A percentile compares a stretch with the other conserved stretches of the same genome.
phyloP scores from a whole-genome alignment of 2,888 invertebrate species.

The Diaprepes abbreviatus region DNA sequence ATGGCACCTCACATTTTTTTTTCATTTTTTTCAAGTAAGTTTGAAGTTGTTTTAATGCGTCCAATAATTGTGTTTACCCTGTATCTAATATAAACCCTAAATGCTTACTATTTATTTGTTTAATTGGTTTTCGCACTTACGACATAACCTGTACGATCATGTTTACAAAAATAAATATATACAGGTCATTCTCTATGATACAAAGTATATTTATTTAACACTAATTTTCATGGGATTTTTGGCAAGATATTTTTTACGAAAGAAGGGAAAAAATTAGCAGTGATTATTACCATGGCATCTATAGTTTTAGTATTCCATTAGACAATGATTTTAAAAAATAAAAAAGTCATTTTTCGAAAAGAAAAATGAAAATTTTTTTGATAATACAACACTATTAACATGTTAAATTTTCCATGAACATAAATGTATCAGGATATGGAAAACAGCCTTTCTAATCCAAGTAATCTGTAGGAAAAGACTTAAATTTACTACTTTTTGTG shows the following conservation, averaged over 20 bases:
- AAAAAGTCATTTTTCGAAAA: too few species aligned
- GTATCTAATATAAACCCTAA: conserved; percentile 5
- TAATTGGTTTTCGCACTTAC: not conserved
- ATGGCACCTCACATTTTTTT: conserved; percentile 5
- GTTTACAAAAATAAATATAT: conserved; percentile 39
- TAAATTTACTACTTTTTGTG: too few species aligned
- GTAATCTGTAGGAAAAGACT: too few species aligned
- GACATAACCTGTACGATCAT: not conserved
- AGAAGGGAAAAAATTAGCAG: not conserved
- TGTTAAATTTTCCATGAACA: too few species aligned
- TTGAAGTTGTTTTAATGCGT: not conserved
- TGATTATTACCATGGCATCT: too few species aligned
- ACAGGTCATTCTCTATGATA: conserved; percentile 15
- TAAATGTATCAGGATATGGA: too few species aligned
- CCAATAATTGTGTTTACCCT: conserved; percentile 22
- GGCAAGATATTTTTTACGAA: not conserved
- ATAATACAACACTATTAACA: too few species aligned
- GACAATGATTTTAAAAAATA: too few species aligned
- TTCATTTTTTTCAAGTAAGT: not conserved
- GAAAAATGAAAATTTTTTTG: too few species aligned
- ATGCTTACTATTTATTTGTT: not conserved
- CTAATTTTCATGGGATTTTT: too few species aligned
- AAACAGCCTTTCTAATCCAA: too few species aligned
- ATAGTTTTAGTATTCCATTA: too few species aligned
- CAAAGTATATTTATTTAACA: not conserved